These are phyloP conservation scores for Stegophylla sp. DNA, from an alignment of 2,888 invertebrate genomes.

Conservation along the genomic window DNA sequence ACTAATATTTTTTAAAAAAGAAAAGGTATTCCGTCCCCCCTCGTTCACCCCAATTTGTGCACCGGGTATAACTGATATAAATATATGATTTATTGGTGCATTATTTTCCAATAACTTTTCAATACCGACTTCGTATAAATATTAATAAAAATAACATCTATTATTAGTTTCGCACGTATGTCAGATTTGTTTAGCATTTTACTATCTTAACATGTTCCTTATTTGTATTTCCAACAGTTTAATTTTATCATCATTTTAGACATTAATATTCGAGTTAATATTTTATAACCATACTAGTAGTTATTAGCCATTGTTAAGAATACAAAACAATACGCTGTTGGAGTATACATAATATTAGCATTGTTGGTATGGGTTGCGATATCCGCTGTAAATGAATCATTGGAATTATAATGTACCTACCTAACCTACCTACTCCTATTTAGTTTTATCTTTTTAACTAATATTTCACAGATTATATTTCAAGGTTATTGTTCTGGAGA, in stretches of 20 bases:
- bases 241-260: constrained; percentile 2
- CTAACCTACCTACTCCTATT: not conserved
- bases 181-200: not conserved
- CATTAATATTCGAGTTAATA: not conserved
- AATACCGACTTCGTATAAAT: too few relatives aligned
- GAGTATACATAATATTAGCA: constrained; percentile 36
- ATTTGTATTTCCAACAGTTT: constrained; percentile 9
- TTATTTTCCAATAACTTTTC: too few relatives aligned
- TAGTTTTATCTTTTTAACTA: constrained; percentile 36
- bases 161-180: too few relatives aligned
- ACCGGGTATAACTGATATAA: too few relatives aligned
- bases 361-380: constrained; percentile 7
- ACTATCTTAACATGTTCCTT: not conserved
- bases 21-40: too few relatives aligned
- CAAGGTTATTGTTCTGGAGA: constrained; percentile 49
- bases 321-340: constrained; percentile 23
- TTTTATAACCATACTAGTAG: constrained; percentile 4
- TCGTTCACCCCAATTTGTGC: too few relatives aligned
- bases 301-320: constrained; percentile 25
- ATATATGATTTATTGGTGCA: too few relatives aligned
- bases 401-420: constrained; percentile 21
- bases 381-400: constrained; percentile 40
- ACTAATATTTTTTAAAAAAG: too few relatives aligned
- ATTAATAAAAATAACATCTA: too few relatives aligned
- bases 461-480: constrained; percentile 46